A percentile compares a stretch with the other conserved stretches of the same genome.
These are phyloP conservation scores for Scophthalmus maximus DNA, from an alignment of 2,113 vertebrate genomes.

Conservation along the genomic window DNA sequence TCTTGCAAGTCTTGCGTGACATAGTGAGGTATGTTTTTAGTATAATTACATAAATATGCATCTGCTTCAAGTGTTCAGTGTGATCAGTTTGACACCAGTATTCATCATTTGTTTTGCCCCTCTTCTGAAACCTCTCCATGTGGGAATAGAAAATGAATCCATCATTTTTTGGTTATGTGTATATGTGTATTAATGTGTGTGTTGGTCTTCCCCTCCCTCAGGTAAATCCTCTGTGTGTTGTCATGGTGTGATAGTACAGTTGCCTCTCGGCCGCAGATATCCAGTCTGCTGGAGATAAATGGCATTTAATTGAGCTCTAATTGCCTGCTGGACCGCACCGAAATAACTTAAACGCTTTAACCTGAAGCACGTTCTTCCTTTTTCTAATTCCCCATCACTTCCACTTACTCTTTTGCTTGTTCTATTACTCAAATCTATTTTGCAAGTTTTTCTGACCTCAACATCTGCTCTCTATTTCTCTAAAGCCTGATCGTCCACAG, in stretches of 20 bases:
- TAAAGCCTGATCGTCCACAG: too few species aligned
- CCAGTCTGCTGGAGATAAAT: conserved; percentile 71
- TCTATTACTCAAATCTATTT: too few species aligned
- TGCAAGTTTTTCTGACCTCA: conserved; percentile 1
- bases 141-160: neutral
- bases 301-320: conserved; percentile 70
- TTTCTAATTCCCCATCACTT: conserved; percentile 24
- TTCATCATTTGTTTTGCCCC: neutral
- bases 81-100: too few species aligned
- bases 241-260: conserved; percentile 9
- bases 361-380: conserved; percentile 34
- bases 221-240: conserved; percentile 28
- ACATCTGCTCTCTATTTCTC: conserved; percentile 6
- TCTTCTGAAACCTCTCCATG: conserved; percentile 7
- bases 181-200: neutral
- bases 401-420: conserved; percentile 9
- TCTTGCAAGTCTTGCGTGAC: neutral
- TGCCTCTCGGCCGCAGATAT: conserved; percentile 46
- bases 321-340: conserved; percentile 59
- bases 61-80: too few species aligned
- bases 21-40: neutral
- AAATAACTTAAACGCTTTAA: conserved; percentile 68
- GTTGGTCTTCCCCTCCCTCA: neutral
- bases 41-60: too few species aligned
- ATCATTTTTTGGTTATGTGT: too few species aligned